Percentiles rank a stretch among this genome's conserved stretches.
Conservation (phyloP, 2,113 vertebrate genomes). For the Poeciliopsis turrubarensis region DNA sequence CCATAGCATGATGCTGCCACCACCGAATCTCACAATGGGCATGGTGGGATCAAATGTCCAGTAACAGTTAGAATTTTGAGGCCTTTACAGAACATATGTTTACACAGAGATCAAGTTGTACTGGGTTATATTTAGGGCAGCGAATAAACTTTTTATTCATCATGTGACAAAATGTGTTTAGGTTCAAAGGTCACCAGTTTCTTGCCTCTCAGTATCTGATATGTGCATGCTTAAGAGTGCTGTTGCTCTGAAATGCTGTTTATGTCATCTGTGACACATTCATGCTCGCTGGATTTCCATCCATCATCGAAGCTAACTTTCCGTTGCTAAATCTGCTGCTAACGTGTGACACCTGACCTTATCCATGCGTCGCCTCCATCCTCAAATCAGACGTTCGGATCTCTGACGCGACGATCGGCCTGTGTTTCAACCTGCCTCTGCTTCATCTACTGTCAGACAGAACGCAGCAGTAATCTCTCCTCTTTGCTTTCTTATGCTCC, state of each 20-base stretch:
- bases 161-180: too few relatives aligned
- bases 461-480: slow-evolving; percentile 86
- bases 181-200: too few relatives aligned
- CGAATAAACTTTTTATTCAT: too few relatives aligned
- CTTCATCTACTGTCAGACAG: slow-evolving; percentile 75
- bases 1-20: too few relatives aligned
- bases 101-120: too few relatives aligned
- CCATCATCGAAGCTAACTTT: neutral
- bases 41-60: too few relatives aligned
- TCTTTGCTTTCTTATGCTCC: slow-evolving; percentile 77
- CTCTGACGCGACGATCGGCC: neutral
- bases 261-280: neutral
- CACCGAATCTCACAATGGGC: too few relatives aligned
- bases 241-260: neutral
- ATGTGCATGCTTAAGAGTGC: neutral
- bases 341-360: neutral
- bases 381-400: neutral
- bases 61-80: too few relatives aligned
- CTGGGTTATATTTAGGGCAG: too few relatives aligned
- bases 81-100: too few relatives aligned
- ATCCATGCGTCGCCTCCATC: neutral
- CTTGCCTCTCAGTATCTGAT: neutral
- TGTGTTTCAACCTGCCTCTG: slow-evolving; percentile 56
- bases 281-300: neutral
- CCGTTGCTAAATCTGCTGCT: neutral